A percentile compares a stretch with the other conserved stretches of the same genome.
Conservation (phyloP, 2,888 invertebrate genomes). For the Smittia sp. region DNA sequence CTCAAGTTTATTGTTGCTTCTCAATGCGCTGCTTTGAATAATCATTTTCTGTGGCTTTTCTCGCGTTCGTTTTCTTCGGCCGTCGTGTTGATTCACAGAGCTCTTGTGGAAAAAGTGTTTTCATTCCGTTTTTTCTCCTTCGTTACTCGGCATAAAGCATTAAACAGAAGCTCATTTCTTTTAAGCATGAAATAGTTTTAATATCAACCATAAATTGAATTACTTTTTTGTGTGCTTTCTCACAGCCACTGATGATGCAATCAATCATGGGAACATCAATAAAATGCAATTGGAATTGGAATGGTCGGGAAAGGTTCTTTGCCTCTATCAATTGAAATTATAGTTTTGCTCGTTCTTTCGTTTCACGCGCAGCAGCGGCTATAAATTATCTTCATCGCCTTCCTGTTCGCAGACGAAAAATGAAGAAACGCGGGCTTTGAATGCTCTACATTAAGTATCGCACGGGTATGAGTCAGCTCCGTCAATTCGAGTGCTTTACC, state of each 20-base stretch:
- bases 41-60: constrained; percentile 39
- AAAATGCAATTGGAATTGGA: constrained; percentile 17
- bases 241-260: constrained; percentile 34
- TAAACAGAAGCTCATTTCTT: constrained; percentile 37
- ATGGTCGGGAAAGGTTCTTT: constrained; percentile 3
- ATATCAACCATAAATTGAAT: constrained; percentile 35
- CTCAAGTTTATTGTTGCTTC: background rate
- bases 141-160: background rate
- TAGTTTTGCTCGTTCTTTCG: background rate
- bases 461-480: background rate
- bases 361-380: background rate
- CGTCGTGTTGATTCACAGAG: background rate
- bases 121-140: constrained; percentile 5
- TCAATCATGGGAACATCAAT: constrained; percentile 38
- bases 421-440: background rate
- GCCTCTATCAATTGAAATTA: background rate
- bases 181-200: constrained; percentile 23
- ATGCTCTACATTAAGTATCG: background rate
- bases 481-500: constrained; percentile 4
- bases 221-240: background rate
- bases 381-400: background rate
- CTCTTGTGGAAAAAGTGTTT: constrained; percentile 16
- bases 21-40: constrained; percentile 37
- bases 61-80: background rate
- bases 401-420: background rate